Base-by-base conservation (phyloP, 1,140 invertebrate genomes). In the Papilio machaon region DNA sequence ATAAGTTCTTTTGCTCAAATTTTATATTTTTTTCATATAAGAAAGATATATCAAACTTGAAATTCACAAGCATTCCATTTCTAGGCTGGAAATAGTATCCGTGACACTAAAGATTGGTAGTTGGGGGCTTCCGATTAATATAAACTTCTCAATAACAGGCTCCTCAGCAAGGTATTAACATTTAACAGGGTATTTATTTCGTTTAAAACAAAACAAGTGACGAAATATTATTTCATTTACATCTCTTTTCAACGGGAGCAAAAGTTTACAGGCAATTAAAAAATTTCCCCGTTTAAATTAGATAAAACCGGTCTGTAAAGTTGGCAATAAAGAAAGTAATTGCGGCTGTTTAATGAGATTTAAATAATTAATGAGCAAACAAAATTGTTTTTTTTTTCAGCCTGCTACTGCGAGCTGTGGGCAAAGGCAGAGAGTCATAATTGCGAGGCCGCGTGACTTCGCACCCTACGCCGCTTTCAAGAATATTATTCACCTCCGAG, bases 311-410 rank as follows among this genome's bases (percentile, higher is more conserved):
- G 77, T 78, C 76, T 60, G 54, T 67, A 46, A 23, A 38, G 76
- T 43, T 67, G 58, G 77, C 77, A 79, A 79, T 79, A 79, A 79
- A 79, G 49, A 76, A 80, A 82, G 70, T 91, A 90, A 87, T 92
- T 91, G 87, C 90, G 86, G 86, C 89, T 91, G 94, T 92, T 94
- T 94, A 95, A 94, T 95, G 91, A 94, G 91, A 94, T 95, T 95
- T 95, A 94, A 95, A 95, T 95, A 95, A 95, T 94, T 95, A 95
- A 95, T 95, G 92, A 94, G 91, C 90, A 89, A 90, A 89, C 91
- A 91, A 94, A 94, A 95, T 95, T 88, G 89, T 93, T 94, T 94
- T 87, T 91, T 94, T 93, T 92, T 91, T 89, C 86, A 90, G 88
- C n/a, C 74, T 84, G 85, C 83, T 75, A 83, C 83, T 67, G 85